Base-by-base conservation (phyloP, 2,797 vertebrate species). In the Myripristis murdjan region DNA sequence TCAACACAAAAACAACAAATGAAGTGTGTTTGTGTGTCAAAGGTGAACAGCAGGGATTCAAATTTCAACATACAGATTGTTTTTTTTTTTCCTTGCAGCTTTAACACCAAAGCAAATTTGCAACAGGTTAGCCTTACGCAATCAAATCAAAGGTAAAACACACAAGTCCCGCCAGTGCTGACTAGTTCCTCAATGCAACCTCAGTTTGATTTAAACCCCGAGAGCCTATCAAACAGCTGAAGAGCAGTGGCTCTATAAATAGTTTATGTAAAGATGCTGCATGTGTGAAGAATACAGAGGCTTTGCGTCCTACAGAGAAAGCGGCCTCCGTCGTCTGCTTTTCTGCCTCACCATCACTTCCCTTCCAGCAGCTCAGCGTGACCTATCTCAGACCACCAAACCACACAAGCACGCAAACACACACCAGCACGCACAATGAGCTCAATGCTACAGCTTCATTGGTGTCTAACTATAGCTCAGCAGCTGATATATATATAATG, bases 321-420 rank as follows among this genome's bases (percentile, higher is more conserved):
- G 35, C 37, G 10, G 16, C 53, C 52, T 63, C 67, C n/a, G n/a
- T n/a, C 78, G 89, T 88, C 77, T 77, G 78, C 75, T 89, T 91
- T 89, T 90, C 59, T 89, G 87, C 78, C 51, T 80, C 74, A 65
- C 79, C 70, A 79, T 88, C 60, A 86, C 66, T 94, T 92, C 87
- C 86, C 86, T 70, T 91, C 26, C 70, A n/a, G 62, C 63, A 78
- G 52, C 74, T 57, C 58, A 74, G 84, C 69, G 41, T 64, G 66
- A 86, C 54, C 37, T 70, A 67, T 66, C 64, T 66, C 73, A 2
- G 14, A 74, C 59, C 60, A 53, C 65, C 43, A 64, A 70, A 55
- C 23, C 14, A 0, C 63, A 58, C 64, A 60, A 54, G 69, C 48
- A 44, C 18, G 35, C 46, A 12, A n/a, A 26, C 0, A 1, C 14